Conservation (phyloP, 2,113 vertebrate species). For the Atrichornis clamosus region DNA sequence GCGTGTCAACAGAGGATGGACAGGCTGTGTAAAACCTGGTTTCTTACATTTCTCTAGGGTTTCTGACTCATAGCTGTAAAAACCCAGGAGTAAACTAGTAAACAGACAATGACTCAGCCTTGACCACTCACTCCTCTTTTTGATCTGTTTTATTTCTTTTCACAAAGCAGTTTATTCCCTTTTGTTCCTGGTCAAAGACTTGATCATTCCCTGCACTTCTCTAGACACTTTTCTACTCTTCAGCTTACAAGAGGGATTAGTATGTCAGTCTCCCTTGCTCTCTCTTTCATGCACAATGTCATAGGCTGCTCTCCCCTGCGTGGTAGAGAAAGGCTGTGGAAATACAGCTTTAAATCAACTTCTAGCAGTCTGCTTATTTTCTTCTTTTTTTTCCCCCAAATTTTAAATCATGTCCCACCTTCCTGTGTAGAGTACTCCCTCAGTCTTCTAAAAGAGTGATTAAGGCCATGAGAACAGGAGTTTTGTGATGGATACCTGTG, state of each 20-base stretch:
- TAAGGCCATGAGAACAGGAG: not conserved
- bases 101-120: not conserved
- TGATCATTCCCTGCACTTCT: not conserved
- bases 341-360: not conserved
- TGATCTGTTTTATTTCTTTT: slow-evolving; percentile 14
- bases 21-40: not conserved
- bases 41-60: not conserved
- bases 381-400: not conserved
- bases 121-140: not conserved
- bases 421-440: not conserved
- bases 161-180: not conserved
- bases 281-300: not conserved
- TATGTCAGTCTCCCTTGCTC: not conserved
- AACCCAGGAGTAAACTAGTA: not conserved
- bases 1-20: not conserved
- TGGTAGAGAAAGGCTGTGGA: not conserved
- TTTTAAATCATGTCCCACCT: not conserved
- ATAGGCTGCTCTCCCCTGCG: not conserved
- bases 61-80: not conserved
- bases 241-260: not conserved
- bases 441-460: not conserved
- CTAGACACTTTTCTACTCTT: not conserved
- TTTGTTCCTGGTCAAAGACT: slow-evolving; percentile 24
- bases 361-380: not conserved
- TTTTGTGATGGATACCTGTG: not conserved